These are phyloP conservation scores for Drosophila subobscura DNA, from an alignment of 1,140 invertebrate genomes.

Conservation along the genomic window DNA sequence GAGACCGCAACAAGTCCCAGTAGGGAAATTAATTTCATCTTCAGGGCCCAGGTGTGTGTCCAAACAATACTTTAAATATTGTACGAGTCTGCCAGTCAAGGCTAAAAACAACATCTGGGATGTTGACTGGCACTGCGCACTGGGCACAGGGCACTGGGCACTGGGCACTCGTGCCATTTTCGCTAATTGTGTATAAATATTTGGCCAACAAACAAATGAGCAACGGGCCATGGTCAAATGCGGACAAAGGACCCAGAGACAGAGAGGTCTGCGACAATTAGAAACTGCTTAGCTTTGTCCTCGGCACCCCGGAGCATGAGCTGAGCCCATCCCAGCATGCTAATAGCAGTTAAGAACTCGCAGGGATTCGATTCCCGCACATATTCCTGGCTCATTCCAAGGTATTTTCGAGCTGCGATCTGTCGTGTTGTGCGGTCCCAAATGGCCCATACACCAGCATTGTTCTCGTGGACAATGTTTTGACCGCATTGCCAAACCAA, in stretches of 20 bases:
- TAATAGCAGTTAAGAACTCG: constrained; percentile 75
- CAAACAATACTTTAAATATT: no score
- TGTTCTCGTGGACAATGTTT: constrained; percentile 75
- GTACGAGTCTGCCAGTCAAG: background rate
- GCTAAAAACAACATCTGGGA: no score
- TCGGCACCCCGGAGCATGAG: constrained; percentile 9
- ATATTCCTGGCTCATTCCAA: constrained; percentile 76
- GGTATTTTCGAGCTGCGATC: constrained; percentile 52
- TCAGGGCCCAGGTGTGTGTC: constrained; percentile 46
- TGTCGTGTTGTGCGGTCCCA: constrained; percentile 65
- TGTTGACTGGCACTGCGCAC: constrained; percentile 24
- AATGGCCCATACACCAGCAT: constrained; percentile 47
- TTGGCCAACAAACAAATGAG: constrained; percentile 44
- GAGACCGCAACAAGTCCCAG: constrained; percentile 56
- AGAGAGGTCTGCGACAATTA: constrained; percentile 62
- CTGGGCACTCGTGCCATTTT: constrained; percentile 64
- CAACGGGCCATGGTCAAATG: background rate
- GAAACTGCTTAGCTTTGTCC: constrained; percentile 71
- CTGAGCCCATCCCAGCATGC: constrained; percentile 64
- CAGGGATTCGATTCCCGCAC: no score
- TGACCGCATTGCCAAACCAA: constrained; percentile 80
- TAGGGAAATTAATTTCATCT: constrained; percentile 34
- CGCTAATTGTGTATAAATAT: constrained; percentile 81
- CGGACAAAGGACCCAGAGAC: background rate
- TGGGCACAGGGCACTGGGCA: background rate